A percentile compares a stretch with the other conserved stretches of the same genome.
These are phyloP conservation scores for Halotydeus destructor DNA, from an alignment of 1,140 invertebrate species.

Conservation along the genomic window DNA sequence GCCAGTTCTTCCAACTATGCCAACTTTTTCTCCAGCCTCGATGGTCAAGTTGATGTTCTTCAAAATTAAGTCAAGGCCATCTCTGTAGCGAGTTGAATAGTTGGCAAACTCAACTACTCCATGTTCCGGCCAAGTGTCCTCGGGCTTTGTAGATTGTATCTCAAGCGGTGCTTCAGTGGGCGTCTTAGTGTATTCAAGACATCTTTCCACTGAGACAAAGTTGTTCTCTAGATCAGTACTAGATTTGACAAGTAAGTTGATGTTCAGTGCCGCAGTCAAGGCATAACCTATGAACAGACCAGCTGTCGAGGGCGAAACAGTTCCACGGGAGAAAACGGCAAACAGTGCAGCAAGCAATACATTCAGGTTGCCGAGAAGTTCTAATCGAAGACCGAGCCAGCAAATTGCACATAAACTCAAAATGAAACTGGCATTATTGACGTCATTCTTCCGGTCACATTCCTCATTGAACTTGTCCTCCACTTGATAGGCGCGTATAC, in stretches of 20 bases:
- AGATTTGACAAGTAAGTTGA: slow-evolving; percentile 38
- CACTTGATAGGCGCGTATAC: slow-evolving; percentile 34
- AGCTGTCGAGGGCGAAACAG: slow-evolving; percentile 48
- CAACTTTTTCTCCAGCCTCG: slow-evolving; percentile 15
- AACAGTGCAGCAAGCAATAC: slow-evolving; percentile 46
- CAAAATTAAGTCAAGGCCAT: slow-evolving; percentile 21
- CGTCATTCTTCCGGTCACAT: slow-evolving; percentile 61
- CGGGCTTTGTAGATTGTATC: slow-evolving; percentile 10
- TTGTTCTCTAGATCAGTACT: slow-evolving; percentile 39
- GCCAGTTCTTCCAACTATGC: slow-evolving; percentile 55
- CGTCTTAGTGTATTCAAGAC: slow-evolving; percentile 44
- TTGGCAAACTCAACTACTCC: slow-evolving; percentile 21
- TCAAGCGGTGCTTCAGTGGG: slow-evolving; percentile 22
- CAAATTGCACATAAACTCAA: slow-evolving; percentile 19
- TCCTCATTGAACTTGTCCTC: slow-evolving; percentile 35
- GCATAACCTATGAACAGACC: slow-evolving; percentile 75
- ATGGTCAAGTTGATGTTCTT: slow-evolving; percentile 16
- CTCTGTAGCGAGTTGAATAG: slow-evolving; percentile 20
- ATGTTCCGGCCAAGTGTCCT: slow-evolving; percentile 19
- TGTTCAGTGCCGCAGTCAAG: slow-evolving; percentile 41
- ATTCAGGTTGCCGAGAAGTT: slow-evolving; percentile 22
- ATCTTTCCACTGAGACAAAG: slow-evolving; percentile 39
- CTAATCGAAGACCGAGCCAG: slow-evolving; percentile 78
- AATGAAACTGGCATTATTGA: slow-evolving; percentile 32
- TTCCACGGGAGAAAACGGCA: slow-evolving; percentile 49